Evolutionary conservation across 1,140 invertebrate species (phyloP).

Genomic region (Tachypleus tridentatus): DNA sequence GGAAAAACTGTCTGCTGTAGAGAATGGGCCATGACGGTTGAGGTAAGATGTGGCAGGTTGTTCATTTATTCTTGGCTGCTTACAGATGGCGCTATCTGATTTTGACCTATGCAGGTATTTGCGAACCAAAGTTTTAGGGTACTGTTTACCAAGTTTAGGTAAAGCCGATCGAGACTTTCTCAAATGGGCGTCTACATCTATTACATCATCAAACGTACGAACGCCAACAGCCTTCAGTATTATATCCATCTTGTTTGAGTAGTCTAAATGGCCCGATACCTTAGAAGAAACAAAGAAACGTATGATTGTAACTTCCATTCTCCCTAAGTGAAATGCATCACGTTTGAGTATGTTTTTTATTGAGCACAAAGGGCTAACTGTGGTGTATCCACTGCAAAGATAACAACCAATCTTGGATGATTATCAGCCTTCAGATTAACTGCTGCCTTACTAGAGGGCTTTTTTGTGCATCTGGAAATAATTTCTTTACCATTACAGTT

Average conservation of each 20-base stretch:
- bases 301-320: not conserved
- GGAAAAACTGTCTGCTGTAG: too few relatives aligned
- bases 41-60: too few relatives aligned
- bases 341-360: not conserved
- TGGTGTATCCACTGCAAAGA: not conserved
- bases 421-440: not conserved
- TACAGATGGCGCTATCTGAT: too few relatives aligned
- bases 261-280: slow-evolving; percentile 46
- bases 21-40: too few relatives aligned
- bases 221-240: slow-evolving; percentile 40
- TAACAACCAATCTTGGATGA: not conserved
- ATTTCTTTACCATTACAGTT: too few relatives aligned
- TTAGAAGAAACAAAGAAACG: slow-evolving; percentile 21
- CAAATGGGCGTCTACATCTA: slow-evolving; percentile 12
- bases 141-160: too few relatives aligned
- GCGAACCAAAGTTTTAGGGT: too few relatives aligned
- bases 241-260: slow-evolving; percentile 46
- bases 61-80: too few relatives aligned
- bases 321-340: not conserved
- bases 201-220: slow-evolving; percentile 23
- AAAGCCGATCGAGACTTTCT: slow-evolving; percentile 17
- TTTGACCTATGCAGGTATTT: too few relatives aligned
- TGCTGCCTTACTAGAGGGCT: too few relatives aligned
- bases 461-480: too few relatives aligned
- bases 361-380: not conserved